A percentile compares a stretch with the other conserved stretches of the same genome.
Conservation (phyloP, 2,888 invertebrate species). For the Eudemis profundana region DNA sequence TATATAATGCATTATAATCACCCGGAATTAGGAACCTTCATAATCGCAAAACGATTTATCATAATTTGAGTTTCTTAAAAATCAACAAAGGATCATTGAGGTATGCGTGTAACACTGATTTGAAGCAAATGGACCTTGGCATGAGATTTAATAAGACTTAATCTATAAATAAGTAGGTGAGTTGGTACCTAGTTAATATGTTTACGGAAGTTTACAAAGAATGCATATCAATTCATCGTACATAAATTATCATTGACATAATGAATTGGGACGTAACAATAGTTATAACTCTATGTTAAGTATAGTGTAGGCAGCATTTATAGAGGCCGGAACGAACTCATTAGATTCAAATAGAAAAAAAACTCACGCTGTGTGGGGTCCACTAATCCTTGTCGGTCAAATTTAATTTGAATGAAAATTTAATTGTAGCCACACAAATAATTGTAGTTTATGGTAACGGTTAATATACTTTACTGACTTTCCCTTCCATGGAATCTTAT, state of each 20-base stretch:
- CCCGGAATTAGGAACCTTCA: conserved; percentile 11
- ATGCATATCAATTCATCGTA: conserved; percentile 13
- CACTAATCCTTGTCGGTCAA: conserved; percentile 17
- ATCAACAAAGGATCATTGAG: conserved; percentile 34
- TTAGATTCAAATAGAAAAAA: not conserved
- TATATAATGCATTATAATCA: conserved; percentile 19
- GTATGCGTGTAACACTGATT: conserved; percentile 24
- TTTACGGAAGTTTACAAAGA: conserved; percentile 33
- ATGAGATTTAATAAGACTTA: conserved; percentile 35
- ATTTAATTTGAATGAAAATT: conserved; percentile 12
- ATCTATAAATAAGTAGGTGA: conserved; percentile 39
- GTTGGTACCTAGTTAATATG: conserved; percentile 35
- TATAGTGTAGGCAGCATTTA: not conserved
- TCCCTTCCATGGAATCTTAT: conserved; percentile 4
- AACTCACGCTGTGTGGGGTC: conserved; percentile 13
- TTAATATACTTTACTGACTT: conserved; percentile 14
- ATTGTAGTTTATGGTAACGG: conserved; percentile 17
- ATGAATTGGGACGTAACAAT: conserved; percentile 21
- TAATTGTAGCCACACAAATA: conserved; percentile 30
- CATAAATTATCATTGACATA: conserved; percentile 15
- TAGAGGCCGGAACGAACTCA: not conserved
- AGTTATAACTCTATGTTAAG: not conserved
- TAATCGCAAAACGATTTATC: conserved; percentile 38
- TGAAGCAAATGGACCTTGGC: conserved; percentile 33
- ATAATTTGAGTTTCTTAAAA: conserved; percentile 25